Percentiles rank a stretch among this genome's conserved stretches.
These are phyloP conservation scores for Epicauta chinensis DNA, from an alignment of 1,140 invertebrate species.

Conservation along the genomic window DNA sequence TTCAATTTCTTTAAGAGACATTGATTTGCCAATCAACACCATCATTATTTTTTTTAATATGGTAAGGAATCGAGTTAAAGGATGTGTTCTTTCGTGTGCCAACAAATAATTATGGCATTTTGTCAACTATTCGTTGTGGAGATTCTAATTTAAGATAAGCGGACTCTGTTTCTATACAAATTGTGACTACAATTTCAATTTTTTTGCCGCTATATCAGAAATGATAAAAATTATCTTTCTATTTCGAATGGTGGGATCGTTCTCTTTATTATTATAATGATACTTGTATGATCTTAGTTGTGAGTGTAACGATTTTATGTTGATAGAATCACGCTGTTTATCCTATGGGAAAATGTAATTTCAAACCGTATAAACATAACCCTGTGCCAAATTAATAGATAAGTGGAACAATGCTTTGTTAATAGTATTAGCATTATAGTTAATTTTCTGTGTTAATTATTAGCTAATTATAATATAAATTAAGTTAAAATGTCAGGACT, in stretches of 20 bases:
- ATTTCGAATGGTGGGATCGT: conserved; percentile 21
- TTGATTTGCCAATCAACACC: too few species aligned
- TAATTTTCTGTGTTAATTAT: neutral
- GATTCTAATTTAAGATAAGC: conserved; percentile 7
- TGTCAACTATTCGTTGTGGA: conserved; percentile 32
- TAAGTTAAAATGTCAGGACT: conserved; percentile 12
- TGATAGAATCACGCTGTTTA: too few species aligned
- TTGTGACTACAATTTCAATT: neutral
- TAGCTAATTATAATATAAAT: neutral
- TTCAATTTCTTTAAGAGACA: too few species aligned
- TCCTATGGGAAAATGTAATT: too few species aligned
- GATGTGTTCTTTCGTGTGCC: too few species aligned
- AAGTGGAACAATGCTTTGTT: neutral
- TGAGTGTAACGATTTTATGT: too few species aligned
- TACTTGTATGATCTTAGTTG: too few species aligned
- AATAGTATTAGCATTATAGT: neutral
- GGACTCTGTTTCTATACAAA: neutral
- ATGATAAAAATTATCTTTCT: conserved; percentile 23
- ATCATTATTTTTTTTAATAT: too few species aligned
- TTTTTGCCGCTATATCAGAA: conserved; percentile 20
- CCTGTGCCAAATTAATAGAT: neutral
- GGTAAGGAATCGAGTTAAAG: too few species aligned
- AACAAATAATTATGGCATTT: conserved; percentile 23
- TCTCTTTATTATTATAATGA: neutral
- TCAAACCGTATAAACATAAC: too few species aligned